Conservation (phyloP, 2,888 invertebrate genomes). For the Prionchulus punctatus region DNA sequence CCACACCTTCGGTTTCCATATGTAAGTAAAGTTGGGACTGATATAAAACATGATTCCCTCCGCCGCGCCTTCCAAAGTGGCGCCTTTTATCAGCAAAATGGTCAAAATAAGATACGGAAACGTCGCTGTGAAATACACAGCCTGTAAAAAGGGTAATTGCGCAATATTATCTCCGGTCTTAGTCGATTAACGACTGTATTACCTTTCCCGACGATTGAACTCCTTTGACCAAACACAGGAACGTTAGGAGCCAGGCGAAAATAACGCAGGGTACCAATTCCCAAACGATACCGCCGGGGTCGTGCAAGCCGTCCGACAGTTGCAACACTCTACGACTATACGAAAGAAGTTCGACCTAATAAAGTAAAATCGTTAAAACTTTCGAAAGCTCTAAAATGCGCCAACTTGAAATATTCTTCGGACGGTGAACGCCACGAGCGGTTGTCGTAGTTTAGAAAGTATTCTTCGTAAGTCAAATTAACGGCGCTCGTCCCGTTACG, state of each 20-base stretch:
- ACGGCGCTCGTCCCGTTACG: background rate
- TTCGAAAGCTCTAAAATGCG: background rate
- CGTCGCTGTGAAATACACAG: slow-evolving; percentile 7
- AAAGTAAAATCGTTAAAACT: background rate
- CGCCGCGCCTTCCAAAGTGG: slow-evolving; percentile 9
- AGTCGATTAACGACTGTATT: background rate
- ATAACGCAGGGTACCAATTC: background rate
- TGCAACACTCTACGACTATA: background rate
- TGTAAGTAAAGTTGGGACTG: slow-evolving; percentile 7
- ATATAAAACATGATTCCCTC: slow-evolving; percentile 12
- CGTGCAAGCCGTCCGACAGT: background rate
- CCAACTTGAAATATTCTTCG: slow-evolving; percentile 6
- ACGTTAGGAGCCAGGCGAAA: background rate
- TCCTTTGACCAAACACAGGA: slow-evolving; percentile 10
- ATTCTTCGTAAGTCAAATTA: too few species aligned
- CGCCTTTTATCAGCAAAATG: slow-evolving; percentile 9
- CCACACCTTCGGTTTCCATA: slow-evolving; percentile 59
- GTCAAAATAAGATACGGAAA: slow-evolving; percentile 10
- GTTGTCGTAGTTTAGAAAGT: background rate
- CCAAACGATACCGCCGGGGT: slow-evolving; percentile 4
- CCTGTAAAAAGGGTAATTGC: background rate
- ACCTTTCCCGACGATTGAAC: slow-evolving; percentile 12
- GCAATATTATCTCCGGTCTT: background rate
- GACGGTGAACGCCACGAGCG: background rate
- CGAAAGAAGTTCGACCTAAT: background rate